phyloP scores from a whole-genome alignment of 2,888 invertebrate species.

The Melieria omissa region DNA sequence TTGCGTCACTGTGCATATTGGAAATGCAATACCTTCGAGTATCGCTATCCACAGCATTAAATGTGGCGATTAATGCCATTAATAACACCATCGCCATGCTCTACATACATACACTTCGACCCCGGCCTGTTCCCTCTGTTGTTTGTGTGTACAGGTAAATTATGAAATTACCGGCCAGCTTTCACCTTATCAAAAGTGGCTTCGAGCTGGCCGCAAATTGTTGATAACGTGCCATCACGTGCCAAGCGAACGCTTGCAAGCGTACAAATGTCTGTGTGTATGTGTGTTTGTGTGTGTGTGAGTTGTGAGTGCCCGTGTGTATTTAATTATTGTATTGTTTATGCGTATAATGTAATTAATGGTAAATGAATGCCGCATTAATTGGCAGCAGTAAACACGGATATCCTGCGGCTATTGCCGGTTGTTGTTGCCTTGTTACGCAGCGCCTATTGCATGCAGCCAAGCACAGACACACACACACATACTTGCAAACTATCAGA shows the following conservation, averaged over 20 bases:
- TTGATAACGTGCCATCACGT: conserved; percentile 21
- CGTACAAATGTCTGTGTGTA: neutral
- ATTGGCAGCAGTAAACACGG: conserved; percentile 40
- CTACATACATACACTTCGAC: too few species aligned
- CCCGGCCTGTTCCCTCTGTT: too few species aligned
- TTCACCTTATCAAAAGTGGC: conserved; percentile 19
- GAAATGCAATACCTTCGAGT: too few species aligned
- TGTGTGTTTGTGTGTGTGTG: neutral
- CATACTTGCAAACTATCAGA: neutral
- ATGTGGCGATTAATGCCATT: too few species aligned
- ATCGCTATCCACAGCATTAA: too few species aligned
- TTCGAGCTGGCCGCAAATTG: conserved; percentile 12
- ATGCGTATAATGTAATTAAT: conserved; percentile 43
- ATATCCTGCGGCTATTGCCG: conserved; percentile 33
- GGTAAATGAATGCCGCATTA: conserved; percentile 41
- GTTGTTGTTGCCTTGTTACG: neutral
- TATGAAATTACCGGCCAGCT: neutral
- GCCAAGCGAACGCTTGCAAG: conserved; percentile 10
- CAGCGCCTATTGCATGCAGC: neutral
- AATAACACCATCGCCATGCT: too few species aligned
- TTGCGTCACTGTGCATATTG: too few species aligned
- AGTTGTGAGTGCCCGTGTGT: conserved; percentile 1
- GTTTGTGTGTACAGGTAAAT: too few species aligned
- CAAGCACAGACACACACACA: neutral
- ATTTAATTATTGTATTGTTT: conserved; percentile 41